Conservation (phyloP, 1,140 invertebrate genomes). For the Drosophila rufa region DNA sequence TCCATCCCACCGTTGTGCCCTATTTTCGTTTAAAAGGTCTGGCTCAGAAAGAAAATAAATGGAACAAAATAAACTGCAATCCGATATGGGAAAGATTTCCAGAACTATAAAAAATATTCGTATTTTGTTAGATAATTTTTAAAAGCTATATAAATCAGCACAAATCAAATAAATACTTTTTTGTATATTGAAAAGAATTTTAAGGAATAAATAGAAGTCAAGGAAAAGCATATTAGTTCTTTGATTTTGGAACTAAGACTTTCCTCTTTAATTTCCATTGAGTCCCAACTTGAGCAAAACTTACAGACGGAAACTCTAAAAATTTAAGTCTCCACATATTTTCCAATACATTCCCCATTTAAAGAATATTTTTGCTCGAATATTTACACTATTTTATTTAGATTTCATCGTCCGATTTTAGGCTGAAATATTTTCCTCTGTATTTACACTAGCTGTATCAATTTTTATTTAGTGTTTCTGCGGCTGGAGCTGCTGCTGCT, state of each 20-base stretch:
- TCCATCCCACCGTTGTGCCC: slow-evolving; percentile 4
- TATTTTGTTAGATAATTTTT: not conserved
- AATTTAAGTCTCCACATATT: not conserved
- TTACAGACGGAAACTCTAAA: too few relatives aligned
- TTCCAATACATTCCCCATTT: not conserved
- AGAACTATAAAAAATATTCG: not conserved
- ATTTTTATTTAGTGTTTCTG: slow-evolving; percentile 46
- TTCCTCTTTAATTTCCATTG: too few relatives aligned
- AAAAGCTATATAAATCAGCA: not conserved
- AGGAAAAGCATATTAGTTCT: too few relatives aligned
- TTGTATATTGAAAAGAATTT: too few relatives aligned
- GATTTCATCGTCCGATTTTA: not conserved
- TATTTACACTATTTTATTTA: not conserved
- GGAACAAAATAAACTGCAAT: not conserved
- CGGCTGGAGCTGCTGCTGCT: slow-evolving; percentile 9
- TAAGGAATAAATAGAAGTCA: too few relatives aligned
- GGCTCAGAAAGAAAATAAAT: not conserved
- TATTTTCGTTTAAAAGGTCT: not conserved
- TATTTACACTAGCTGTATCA: slow-evolving; percentile 28
- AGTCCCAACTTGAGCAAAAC: too few relatives aligned
- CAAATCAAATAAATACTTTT: too few relatives aligned
- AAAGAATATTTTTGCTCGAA: not conserved
- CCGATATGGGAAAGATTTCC: not conserved
- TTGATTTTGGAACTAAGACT: too few relatives aligned
- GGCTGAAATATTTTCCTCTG: slow-evolving; percentile 25